phyloP scores from a whole-genome alignment of 2,888 invertebrate species.

The Conomelus anceps region DNA sequence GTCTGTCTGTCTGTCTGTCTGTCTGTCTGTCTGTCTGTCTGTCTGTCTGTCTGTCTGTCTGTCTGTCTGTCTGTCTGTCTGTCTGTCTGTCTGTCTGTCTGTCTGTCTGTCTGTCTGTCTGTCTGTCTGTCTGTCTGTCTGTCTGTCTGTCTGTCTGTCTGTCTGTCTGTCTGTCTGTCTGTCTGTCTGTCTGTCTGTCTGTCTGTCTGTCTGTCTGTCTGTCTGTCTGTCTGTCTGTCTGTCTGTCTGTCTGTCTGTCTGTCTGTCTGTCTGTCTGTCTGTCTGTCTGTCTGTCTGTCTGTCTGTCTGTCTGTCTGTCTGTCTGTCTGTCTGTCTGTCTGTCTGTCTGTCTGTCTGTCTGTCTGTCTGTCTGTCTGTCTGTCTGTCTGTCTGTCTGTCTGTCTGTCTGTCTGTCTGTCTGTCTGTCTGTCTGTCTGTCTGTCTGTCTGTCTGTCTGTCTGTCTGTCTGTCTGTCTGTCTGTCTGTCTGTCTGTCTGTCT shows the following conservation, averaged over 20 bases:
- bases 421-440: neutral
- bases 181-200: neutral
- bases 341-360: neutral
- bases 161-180: neutral
- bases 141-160: neutral
- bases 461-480: neutral
- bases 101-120: neutral
- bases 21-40: neutral
- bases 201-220: neutral
- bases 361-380: neutral
- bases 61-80: neutral
- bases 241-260: neutral
- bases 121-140: neutral
- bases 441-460: neutral
- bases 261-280: neutral
- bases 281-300: neutral
- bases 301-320: neutral
- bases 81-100: neutral
- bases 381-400: neutral
- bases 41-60: neutral
- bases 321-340: neutral
- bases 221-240: neutral
- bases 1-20: neutral
- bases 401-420: neutral
- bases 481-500: neutral